Evolutionary conservation across 2,888 invertebrate genomes (phyloP).

Genomic region (Acronicta psi): DNA sequence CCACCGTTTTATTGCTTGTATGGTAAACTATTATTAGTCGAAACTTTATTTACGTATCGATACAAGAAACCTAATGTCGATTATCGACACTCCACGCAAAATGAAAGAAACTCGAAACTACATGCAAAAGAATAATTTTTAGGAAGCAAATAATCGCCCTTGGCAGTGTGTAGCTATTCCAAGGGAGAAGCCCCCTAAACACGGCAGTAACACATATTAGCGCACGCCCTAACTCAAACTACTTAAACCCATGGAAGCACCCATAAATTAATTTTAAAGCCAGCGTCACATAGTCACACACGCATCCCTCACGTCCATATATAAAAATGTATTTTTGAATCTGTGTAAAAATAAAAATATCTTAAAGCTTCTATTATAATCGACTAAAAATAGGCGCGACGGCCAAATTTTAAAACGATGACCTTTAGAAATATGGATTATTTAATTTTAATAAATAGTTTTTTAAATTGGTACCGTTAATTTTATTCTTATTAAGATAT

Average conservation of each 20-base stretch:
- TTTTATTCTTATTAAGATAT: conserved; percentile 14
- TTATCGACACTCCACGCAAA: too few species aligned
- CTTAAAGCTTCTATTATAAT: background rate
- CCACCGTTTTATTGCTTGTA: background rate
- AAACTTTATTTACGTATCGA: too few species aligned
- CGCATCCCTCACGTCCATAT: conserved; percentile 29
- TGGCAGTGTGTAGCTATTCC: background rate
- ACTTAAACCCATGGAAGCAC: conserved; percentile 25
- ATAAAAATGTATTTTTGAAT: conserved; percentile 1
- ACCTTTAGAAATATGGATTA: conserved; percentile 22
- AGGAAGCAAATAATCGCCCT: background rate
- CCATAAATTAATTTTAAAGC: conserved; percentile 40
- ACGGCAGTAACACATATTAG: background rate
- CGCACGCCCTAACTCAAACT: conserved; percentile 26
- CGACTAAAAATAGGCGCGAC: conserved; percentile 19
- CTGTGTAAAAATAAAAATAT: background rate
- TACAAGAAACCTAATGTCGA: too few species aligned
- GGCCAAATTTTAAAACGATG: conserved; percentile 1
- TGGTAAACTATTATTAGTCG: background rate
- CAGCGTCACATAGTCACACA: conserved; percentile 31
- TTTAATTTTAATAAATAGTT: conserved; percentile 12
- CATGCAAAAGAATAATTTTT: background rate
- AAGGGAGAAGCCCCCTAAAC: conserved; percentile 6
- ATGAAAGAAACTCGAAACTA: too few species aligned
- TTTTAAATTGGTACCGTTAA: background rate